These are phyloP conservation scores for Epirrhoe tristata DNA, from an alignment of 2,888 invertebrate species.

Conservation along the genomic window DNA sequence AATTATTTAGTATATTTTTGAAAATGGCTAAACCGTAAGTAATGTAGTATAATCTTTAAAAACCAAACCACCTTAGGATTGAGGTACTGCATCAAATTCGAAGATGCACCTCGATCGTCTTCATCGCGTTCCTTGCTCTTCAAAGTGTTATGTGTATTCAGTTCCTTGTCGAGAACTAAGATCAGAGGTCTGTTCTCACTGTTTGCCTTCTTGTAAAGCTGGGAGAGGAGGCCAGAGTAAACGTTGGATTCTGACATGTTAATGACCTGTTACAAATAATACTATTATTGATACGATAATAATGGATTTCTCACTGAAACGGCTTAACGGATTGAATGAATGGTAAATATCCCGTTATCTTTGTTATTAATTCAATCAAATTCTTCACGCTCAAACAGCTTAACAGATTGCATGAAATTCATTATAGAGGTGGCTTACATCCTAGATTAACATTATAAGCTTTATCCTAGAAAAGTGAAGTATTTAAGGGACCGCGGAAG, in stretches of 20 bases:
- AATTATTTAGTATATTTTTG: neutral
- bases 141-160: neutral
- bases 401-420: too few relatives aligned
- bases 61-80: conserved; percentile 17
- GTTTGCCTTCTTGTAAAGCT: conserved; percentile 49
- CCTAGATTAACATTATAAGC: too few relatives aligned
- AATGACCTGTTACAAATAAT: conserved; percentile 30
- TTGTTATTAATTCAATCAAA: too few relatives aligned
- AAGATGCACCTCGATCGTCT: neutral
- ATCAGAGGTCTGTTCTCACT: conserved; percentile 52
- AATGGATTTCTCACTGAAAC: too few relatives aligned
- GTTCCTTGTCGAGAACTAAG: conserved; percentile 50
- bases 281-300: too few relatives aligned
- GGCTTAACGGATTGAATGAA: too few relatives aligned
- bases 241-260: conserved; percentile 25
- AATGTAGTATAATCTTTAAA: neutral
- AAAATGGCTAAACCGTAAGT: too few relatives aligned
- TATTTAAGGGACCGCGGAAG: too few relatives aligned
- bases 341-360: too few relatives aligned
- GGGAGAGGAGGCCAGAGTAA: conserved; percentile 44
- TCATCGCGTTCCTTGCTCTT: neutral
- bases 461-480: too few relatives aligned
- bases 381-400: too few relatives aligned
- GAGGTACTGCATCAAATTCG: conserved; percentile 5
- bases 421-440: too few relatives aligned